Evolutionary conservation across 2,113 vertebrate genomes (phyloP).

Genomic region (Marcusenius ussheri): DNA sequence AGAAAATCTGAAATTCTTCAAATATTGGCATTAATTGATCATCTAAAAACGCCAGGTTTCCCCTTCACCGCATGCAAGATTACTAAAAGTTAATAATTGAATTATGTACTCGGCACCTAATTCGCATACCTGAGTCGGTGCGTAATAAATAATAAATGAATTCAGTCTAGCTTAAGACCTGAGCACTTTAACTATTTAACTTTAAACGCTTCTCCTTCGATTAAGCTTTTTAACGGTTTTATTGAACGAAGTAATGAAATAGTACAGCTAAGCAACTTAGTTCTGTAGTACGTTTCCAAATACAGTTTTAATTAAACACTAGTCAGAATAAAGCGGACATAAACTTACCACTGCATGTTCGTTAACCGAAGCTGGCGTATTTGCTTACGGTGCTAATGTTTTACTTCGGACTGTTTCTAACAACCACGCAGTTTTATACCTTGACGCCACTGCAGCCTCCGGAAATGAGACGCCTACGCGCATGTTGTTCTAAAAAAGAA

Average conservation of each 20-base stretch:
- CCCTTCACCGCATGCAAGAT: background rate
- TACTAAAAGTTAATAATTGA: background rate
- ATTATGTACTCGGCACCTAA: background rate
- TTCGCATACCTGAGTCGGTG: background rate
- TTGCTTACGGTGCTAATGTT: background rate
- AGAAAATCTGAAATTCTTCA: background rate
- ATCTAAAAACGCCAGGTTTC: background rate
- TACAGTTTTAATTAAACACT: background rate
- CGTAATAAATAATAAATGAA: background rate
- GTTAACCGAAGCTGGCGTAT: background rate
- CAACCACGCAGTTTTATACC: background rate
- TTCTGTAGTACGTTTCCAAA: background rate
- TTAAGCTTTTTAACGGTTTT: background rate
- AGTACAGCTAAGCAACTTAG: background rate
- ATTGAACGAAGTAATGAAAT: background rate
- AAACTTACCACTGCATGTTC: slow-evolving; percentile 1
- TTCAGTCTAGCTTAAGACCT: background rate
- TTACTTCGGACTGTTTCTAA: background rate
- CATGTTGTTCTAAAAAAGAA: background rate
- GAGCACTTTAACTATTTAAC: background rate
- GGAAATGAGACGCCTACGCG: background rate
- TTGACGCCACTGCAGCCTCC: background rate
- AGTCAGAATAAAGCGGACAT: background rate
- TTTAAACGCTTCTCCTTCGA: background rate
- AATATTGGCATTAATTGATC: background rate